Percentiles rank a stretch among this genome's conserved stretches.
Conservation (phyloP, 1,140 invertebrate genomes). For the Tetranychus cinnabarinus region DNA sequence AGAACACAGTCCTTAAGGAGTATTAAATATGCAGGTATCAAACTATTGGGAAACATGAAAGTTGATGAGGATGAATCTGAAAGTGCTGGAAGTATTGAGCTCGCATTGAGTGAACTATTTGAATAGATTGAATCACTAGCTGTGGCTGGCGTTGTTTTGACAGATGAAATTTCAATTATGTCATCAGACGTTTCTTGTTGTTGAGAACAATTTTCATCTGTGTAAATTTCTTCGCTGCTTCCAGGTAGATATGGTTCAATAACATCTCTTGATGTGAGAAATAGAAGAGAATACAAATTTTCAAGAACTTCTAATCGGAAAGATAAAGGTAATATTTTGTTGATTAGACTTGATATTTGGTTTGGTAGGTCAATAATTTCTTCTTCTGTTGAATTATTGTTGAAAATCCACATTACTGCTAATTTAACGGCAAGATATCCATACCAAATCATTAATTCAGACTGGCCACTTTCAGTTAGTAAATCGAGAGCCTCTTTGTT, state of each 20-base stretch:
- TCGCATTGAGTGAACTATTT: background rate
- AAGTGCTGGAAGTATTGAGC: no score
- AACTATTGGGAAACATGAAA: slow-evolving; percentile 4
- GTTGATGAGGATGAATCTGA: background rate
- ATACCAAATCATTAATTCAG: background rate
- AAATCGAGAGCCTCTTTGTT: background rate
- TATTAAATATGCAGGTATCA: slow-evolving; percentile 1
- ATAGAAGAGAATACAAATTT: slow-evolving; percentile 24
- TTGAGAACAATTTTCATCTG: no score
- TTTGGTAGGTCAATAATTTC: background rate
- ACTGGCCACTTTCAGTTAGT: background rate
- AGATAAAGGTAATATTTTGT: slow-evolving; percentile 17
- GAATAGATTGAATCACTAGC: background rate
- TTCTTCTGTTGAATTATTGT: background rate
- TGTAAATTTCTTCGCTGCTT: no score
- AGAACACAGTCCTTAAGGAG: slow-evolving; percentile 1
- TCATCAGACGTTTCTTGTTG: no score
- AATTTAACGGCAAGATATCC: background rate
- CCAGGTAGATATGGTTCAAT: slow-evolving; percentile 2
- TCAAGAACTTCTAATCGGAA: slow-evolving; percentile 24
- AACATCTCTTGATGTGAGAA: slow-evolving; percentile 20
- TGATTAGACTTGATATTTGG: slow-evolving; percentile 9
- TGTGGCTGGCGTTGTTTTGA: no score
- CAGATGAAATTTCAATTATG: no score
- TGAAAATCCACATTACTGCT: background rate